Evolutionary conservation across 2,797 vertebrate species (phyloP).

Genomic region (Tympanoctomys barrerae): DNA sequence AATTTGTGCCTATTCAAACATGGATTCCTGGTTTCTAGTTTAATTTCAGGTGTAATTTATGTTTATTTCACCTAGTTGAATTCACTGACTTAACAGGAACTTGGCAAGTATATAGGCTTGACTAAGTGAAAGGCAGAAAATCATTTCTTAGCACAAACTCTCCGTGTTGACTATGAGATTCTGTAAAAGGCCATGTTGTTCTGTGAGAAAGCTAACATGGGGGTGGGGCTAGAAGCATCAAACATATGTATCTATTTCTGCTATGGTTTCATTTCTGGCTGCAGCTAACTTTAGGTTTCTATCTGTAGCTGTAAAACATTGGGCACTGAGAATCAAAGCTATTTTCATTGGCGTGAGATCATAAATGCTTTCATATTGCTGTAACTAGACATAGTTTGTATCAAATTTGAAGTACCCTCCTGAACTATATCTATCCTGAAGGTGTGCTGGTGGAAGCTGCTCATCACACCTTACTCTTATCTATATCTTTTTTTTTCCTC

Average conservation of each 20-base stretch:
- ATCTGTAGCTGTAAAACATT: not conserved
- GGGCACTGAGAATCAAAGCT: not conserved
- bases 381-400: not conserved
- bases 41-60: not conserved
- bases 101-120: not conserved
- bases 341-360: constrained; percentile 12
- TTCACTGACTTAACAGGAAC: constrained; percentile 2
- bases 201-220: not conserved
- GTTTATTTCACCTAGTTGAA: not conserved
- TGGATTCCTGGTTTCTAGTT: not conserved
- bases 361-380: not conserved
- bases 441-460: no score
- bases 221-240: not conserved
- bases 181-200: not conserved
- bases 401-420: not conserved
- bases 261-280: not conserved
- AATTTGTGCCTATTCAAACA: not conserved
- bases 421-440: not conserved
- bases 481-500: not conserved
- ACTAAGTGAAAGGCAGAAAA: not conserved
- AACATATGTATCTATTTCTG: not conserved
- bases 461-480: not conserved
- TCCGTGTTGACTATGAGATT: not conserved
- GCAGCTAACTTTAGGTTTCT: not conserved
- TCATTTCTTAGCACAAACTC: not conserved